Conservation (phyloP, 2,888 invertebrate genomes). For the Odontomyia ornata region DNA sequence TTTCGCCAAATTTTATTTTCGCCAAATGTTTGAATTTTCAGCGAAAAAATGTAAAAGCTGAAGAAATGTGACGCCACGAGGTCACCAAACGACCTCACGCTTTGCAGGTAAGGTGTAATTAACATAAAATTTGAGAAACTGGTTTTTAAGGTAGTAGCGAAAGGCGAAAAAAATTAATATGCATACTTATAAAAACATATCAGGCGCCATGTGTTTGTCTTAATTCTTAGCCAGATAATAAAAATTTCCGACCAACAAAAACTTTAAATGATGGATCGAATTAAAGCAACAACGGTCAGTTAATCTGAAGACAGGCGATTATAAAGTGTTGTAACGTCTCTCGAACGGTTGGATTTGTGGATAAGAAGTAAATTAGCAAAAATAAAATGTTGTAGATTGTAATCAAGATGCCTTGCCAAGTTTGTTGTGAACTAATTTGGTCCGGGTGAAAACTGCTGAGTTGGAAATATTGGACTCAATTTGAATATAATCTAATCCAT, state of each 20-base stretch:
- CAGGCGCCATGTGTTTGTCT: neutral
- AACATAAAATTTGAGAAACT: constrained; percentile 21
- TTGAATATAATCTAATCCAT: too few species aligned
- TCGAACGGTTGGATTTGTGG: too few species aligned
- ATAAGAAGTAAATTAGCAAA: too few species aligned
- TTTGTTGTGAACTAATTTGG: too few species aligned
- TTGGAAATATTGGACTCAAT: too few species aligned
- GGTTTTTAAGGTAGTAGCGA: neutral
- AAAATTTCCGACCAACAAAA: neutral
- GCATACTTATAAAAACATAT: neutral
- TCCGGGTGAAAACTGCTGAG: too few species aligned
- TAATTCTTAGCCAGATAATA: neutral
- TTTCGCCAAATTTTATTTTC: neutral
- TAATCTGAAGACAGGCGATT: too few species aligned
- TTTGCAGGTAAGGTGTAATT: constrained; percentile 11
- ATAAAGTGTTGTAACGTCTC: too few species aligned
- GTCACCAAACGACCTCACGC: constrained; percentile 39
- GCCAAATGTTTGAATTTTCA: constrained; percentile 1
- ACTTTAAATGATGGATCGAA: neutral
- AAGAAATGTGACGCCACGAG: constrained; percentile 28
- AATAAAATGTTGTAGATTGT: too few species aligned
- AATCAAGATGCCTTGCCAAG: too few species aligned
- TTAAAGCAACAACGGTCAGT: neutral
- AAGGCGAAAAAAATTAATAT: neutral
- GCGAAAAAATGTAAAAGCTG: neutral